Base-by-base conservation (phyloP, 2,797 vertebrate genomes). In the Staurois parvus region DNA sequence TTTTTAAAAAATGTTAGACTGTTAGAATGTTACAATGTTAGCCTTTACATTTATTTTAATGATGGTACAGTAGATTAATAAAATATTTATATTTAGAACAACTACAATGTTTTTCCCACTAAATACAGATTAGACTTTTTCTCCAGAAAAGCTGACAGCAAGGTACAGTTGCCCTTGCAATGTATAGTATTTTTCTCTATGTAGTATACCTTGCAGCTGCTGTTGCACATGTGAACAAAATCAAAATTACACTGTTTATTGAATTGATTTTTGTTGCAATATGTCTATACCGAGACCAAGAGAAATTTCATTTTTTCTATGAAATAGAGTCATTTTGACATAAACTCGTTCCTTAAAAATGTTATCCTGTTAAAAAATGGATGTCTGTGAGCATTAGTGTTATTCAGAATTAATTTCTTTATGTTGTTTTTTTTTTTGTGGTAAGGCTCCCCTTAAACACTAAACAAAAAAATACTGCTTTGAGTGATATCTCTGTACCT, bases 281-380 rank as follows among this genome's bases (percentile, higher is more conserved):
- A 40, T 7, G 21, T 37, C 69, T 72, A 11, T 76, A 29, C 29
- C 12, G 4, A n/a, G 28, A 59, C 30, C 6, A 24, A n/a, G 62
- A 64, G 28, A 9, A 66, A 66, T 66, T 3, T 37, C 24, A 64
- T 26, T 26, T 37, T 62, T 77, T 37, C 17, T 37, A 64, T 66
- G 3, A 78, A 78, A 74, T n/a, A 5, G 11, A 13, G 24, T 21
- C n/a, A 64, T 78, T 78, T 66, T 78, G 76, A 66, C 76, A 78
- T 30, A 66, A 76, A 76, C 62, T 76, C 74, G 17, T 76, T 76
- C 29, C 26, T n/a, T 62, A 76, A 76, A 72, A 34, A 59, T 56
- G 75, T 62, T 62, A 76, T 1, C 15, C 30, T 78, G 34, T 42
- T 66, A 66, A 66, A 66, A 66, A 34, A 24, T 28, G 12, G n/a